Base-by-base conservation (phyloP, 2,888 invertebrate species). In the Tipula lateralis region DNA sequence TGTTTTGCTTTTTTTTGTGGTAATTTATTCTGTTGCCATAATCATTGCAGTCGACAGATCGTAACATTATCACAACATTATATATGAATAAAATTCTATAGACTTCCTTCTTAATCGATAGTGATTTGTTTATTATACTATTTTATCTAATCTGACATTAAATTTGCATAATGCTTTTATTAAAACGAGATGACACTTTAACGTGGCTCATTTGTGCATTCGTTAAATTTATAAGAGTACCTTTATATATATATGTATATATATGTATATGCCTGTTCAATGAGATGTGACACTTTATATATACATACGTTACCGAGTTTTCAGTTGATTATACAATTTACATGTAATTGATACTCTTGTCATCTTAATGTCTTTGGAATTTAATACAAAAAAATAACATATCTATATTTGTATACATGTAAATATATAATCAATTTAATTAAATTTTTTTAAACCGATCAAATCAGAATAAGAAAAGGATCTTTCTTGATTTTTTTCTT, bases 321-420 rank as follows among this genome's bases (percentile, higher is more conserved):
- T 24, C 66, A 66, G 24, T 66, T 66, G 66, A 66, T 66, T 66
- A 24, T 24, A 24, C 66, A 66, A 66, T 66, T 66, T 66, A 66
- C 24, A 66, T 66, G 66, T 66, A 66, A 66, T 66, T 24, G 66
- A 66, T 66, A 66, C 66, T 66, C 66, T 66, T 66, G 66, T 66
- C 66, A 66, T 66, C 24, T 66, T 66, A 66, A 66, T 66, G 66
- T 24, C 66, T 24, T 66, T 66, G 66, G 66, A 24, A 66, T 66
- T 24, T 66, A 19, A 16, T 50, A 9, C 12, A 36, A 36, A 36
- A 36, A 36, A 36, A 36, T 32, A 39, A 39, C 0, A 39, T 6
- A 39, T n/a, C n/a, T n/a, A n/a, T n/a, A n/a, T n/a, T n/a, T n/a
- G n/a, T n/a, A n/a, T n/a, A n/a, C n/a, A n/a, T n/a, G n/a, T n/a